Conservation (phyloP, 37 sponge, comb jelly and placozoan genomes). For the Theonella swinhoei region DNA sequence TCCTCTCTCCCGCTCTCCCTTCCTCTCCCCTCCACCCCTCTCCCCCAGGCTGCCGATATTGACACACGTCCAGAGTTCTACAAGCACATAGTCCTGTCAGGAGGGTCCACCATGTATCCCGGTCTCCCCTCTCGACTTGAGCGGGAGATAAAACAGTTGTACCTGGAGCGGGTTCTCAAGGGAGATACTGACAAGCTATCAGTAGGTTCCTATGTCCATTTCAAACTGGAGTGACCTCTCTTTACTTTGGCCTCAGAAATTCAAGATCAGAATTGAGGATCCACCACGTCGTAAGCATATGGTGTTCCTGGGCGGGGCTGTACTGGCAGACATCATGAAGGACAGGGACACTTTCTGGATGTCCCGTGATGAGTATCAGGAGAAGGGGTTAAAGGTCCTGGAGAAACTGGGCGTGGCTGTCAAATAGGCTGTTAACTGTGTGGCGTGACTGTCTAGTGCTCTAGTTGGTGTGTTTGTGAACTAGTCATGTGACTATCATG, state of each 20-base stretch:
- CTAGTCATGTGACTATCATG: not conserved
- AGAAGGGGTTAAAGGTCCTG: conserved; percentile 95
- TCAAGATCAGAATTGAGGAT: conserved; percentile 99
- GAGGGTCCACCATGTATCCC: conserved; percentile 99
- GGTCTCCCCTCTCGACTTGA: conserved; percentile 98
- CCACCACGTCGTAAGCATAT: conserved; percentile 99
- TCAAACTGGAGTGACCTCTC: not conserved
- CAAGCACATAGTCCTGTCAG: conserved; percentile 99
- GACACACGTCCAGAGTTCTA: conserved; percentile 97
- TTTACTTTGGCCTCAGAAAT: conserved; percentile 70
- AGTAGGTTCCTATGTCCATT: conserved; percentile 56
- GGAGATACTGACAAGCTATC: conserved; percentile 90
- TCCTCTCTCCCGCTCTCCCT: not conserved
- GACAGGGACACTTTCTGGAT: conserved; percentile 97
- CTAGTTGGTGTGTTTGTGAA: not conserved
- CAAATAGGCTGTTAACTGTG: conserved; percentile 31
- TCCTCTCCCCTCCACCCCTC: not conserved
- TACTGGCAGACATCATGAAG: conserved; percentile 99
- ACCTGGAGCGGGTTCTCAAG: conserved; percentile 95
- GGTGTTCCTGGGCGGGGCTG: conserved; percentile 99
- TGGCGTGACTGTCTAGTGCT: not conserved
- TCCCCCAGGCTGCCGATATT: conserved; percentile 92
- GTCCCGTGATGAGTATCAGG: conserved; percentile 96
- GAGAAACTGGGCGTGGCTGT: conserved; percentile 95
- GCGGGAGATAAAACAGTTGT: conserved; percentile 99